Conservation (phyloP, 2,888 invertebrate species). For the Gari tellinella region DNA sequence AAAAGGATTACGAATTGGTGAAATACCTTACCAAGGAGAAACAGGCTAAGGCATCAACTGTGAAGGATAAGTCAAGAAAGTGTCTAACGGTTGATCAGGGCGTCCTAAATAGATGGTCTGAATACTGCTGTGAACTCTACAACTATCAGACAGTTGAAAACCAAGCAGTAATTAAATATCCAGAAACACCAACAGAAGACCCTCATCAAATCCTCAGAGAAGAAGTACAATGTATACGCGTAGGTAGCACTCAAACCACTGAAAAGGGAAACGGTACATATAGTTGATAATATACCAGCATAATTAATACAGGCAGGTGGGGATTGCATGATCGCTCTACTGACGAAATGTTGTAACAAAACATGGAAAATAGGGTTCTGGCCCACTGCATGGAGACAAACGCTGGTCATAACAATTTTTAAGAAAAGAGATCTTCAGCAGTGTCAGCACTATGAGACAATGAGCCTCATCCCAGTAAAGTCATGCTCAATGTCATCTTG, state of each 20-base stretch:
- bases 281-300: conserved; percentile 35
- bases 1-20: conserved; percentile 24
- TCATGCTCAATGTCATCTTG: conserved; percentile 32
- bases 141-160: conserved; percentile 9
- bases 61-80: no score
- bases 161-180: background rate
- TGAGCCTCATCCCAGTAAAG: conserved; percentile 46
- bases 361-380: conserved; percentile 14
- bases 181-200: no score
- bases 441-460: conserved; percentile 23
- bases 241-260: conserved; percentile 26
- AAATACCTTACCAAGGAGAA: conserved; percentile 15
- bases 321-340: background rate
- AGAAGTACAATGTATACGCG: conserved; percentile 31
- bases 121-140: conserved; percentile 43
- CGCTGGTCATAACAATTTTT: conserved; percentile 22
- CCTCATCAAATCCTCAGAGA: conserved; percentile 16
- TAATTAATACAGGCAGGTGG: background rate
- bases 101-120: conserved; percentile 23
- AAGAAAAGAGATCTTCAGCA: conserved; percentile 39
- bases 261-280: conserved; percentile 40
- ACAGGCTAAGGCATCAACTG: background rate
- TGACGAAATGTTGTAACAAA: conserved; percentile 6
- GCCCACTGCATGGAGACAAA: conserved; percentile 15
- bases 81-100: conserved; percentile 22